Percentiles rank a stretch among this genome's conserved stretches.
These are phyloP conservation scores for Drosophila gunungcola DNA, from an alignment of 1,140 invertebrate genomes.

Conservation along the genomic window DNA sequence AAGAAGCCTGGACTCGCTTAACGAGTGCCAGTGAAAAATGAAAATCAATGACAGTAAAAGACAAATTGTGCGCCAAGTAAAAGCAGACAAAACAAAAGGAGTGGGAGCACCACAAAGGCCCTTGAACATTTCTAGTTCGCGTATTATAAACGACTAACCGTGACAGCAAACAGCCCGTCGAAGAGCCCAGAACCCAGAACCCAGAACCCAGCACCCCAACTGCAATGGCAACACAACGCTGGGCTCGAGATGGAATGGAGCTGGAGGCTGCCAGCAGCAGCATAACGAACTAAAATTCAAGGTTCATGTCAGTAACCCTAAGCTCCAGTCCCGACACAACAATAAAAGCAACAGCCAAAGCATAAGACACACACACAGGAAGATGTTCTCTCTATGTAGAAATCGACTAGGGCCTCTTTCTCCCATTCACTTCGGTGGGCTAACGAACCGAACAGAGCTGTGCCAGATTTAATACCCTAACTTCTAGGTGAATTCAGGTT, in stretches of 20 bases:
- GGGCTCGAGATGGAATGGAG: conserved; percentile 18
- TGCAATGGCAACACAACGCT: conserved; percentile 19
- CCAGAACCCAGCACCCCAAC: conserved; percentile 10
- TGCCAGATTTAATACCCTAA: conserved; percentile 39
- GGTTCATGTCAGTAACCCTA: conserved; percentile 82
- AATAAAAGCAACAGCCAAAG: conserved; percentile 71
- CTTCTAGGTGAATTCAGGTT: background rate
- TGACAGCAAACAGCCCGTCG: conserved; percentile 51
- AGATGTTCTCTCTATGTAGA: conserved; percentile 27
- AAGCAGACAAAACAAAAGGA: conserved; percentile 73
- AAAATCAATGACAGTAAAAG: conserved; percentile 82
- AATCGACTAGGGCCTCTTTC: conserved; percentile 41
- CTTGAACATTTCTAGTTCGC: conserved; percentile 25
- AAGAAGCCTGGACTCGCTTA: conserved; percentile 31
- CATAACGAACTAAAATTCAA: conserved; percentile 80
- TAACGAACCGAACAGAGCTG: conserved; percentile 61
- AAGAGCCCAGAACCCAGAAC: conserved; percentile 6
- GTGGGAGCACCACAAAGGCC: conserved; percentile 29
- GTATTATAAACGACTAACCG: conserved; percentile 70
- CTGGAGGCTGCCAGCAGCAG: conserved; percentile 58
- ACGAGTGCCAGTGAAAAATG: conserved; percentile 75
- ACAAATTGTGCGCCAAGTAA: conserved; percentile 74
- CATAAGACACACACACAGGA: conserved; percentile 66
- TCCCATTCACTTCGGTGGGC: conserved; percentile 39
- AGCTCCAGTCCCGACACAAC: conserved; percentile 58